Conservation (phyloP, 2,888 invertebrate species). For the Epistrophe grossulariae region DNA sequence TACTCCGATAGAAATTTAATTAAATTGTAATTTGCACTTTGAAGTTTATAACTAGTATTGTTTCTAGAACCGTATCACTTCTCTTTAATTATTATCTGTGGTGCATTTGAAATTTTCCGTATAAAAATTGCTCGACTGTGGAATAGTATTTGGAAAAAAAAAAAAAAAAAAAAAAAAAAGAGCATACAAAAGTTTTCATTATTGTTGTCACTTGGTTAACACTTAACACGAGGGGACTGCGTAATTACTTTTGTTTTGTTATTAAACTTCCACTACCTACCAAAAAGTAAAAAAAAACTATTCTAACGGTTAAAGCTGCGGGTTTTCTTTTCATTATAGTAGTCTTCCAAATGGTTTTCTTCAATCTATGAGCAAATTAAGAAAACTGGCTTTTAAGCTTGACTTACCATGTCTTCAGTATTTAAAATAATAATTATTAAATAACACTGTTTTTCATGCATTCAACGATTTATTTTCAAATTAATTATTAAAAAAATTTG, state of each 20-base stretch:
- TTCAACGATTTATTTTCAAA: too few species aligned
- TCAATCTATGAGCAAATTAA: too few species aligned
- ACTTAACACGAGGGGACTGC: background rate
- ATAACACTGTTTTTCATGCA: too few species aligned
- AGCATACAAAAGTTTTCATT: constrained; percentile 22
- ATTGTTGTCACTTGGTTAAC: constrained; percentile 56
- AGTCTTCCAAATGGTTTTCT: too few species aligned
- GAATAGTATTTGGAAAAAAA: background rate
- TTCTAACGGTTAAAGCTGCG: constrained; percentile 42
- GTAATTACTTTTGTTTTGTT: constrained; percentile 49
- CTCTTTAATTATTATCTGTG: constrained; percentile 4
- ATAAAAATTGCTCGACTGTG: constrained; percentile 8
- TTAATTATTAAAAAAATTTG: too few species aligned
- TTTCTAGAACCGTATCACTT: constrained; percentile 41
- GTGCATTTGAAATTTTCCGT: constrained; percentile 2
- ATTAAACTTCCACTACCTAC: constrained; percentile 30
- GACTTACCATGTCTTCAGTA: too few species aligned
- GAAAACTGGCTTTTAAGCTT: too few species aligned
- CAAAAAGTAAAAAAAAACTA: constrained; percentile 18
- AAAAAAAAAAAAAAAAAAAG: background rate
- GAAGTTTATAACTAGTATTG: background rate
- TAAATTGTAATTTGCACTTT: constrained; percentile 35
- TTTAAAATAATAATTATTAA: too few species aligned
- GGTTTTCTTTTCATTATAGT: background rate
- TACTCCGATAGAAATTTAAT: background rate